Base-by-base conservation (phyloP, 2,797 vertebrate species). In the Falco cherrug region DNA sequence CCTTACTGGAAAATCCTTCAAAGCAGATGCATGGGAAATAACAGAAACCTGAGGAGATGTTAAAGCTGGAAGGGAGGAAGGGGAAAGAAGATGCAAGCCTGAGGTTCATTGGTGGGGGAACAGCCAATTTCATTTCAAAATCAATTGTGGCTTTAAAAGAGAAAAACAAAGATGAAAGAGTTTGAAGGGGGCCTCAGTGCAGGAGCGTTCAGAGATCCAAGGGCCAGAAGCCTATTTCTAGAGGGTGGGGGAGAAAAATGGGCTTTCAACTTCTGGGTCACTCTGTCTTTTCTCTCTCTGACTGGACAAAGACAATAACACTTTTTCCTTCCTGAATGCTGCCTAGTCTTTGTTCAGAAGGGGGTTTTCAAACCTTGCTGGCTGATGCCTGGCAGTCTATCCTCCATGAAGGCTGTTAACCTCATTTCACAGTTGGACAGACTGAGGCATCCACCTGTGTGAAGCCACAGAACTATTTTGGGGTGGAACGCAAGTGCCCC, bases 1-100 rank as follows among this genome's bases (percentile, higher is more conserved):
- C 39, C 31, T 71, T 43, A 65, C 45, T 91, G 93, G 89, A 93
- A 92, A 95, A 81, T 16, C 54, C 71, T 95, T 87, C 90, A 84
- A 93, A 97, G 78, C 4, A 83, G 85, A 85, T 50, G 11, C 29
- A 41, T 85, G 61, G 25, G 31, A 93, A 91, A 84, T 25, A 85
- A 80, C 21, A 87, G 68, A 89, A 84, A 11, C 15, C 15, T 1
- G 9, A 68, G n/a, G 48, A 64, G 50, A 33, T 39, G 22, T 69
- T 80, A 69, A 71, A 90, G 47, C 24, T 76, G 63, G 47, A 28
- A 28, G 21, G 56, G 43, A 92, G 10, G 70, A 87, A 0, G 24
- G 7, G 7, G 37, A 68, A 75, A 86, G 39, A 33, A 94, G 67
- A 59, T 33, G 48, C 29, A 82, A 77, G 45, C 37, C 77, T 64